Evolutionary conservation across 2,888 invertebrate species (phyloP), one percentile per base, ranked within the genome.

Genomic region (Rotaria socialis): DNA sequence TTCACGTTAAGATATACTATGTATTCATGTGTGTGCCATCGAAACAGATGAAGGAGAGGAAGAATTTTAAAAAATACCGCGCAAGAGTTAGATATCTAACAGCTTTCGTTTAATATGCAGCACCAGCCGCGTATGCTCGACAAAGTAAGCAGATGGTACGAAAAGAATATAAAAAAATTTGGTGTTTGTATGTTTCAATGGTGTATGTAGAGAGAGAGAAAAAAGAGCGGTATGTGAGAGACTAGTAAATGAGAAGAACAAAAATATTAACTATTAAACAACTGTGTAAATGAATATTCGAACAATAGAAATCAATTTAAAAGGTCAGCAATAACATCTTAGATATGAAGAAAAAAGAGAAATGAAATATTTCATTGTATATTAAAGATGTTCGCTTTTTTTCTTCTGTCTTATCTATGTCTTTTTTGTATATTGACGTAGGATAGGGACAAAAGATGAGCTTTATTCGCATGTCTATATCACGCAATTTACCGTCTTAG

Each of bases 371-470:
- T 67, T 14, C 24, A 35, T 16, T 14, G 16, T 67, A 35, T 35
- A 35, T n/a, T 19, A 35, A 41, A 35, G 27, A 67, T 67, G 35
- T 67, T 67, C 7, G 2, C 19, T 67, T 35, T 35, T 35, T 67
- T 35, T 50, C 50, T 35, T 35, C 35, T 35, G 14, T 67, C 35
- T 67, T 67, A 67, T 67, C 67, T 67, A 67, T 67, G 27, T 27
- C 35, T 35, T 67, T 60, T 67, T 67, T 35, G 41, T 67, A 67
- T 67, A 67, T 67, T 67, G 67, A 67, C 67, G 67, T 35, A 41
- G 67, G 67, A 67, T 67, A 67, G 67, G 35, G 35, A 67, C 67
- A 67, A 67, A 67, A 35, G 67, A 67, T 67, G 67, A 67, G 67
- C 67, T 19, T 67, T 67, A 67, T 67, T 67, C 67, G 27, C 35